phyloP scores from a whole-genome alignment of 2,888 invertebrate genomes.

The Latrodectus elegans region DNA sequence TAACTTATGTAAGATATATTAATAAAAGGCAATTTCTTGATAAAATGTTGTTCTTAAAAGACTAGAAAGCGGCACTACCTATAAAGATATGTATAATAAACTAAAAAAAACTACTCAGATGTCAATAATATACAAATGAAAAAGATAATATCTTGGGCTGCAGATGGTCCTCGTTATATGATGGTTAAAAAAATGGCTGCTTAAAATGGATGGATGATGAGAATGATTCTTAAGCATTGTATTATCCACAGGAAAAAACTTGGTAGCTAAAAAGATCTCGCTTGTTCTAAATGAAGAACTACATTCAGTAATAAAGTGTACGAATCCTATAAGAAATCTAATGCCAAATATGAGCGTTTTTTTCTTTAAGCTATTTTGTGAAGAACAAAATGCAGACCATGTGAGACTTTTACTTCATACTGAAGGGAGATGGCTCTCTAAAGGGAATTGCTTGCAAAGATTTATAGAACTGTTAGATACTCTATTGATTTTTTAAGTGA shows the following conservation, averaged over 20 bases:
- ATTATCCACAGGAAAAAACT: conserved; percentile 63
- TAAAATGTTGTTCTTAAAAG: conserved; percentile 49
- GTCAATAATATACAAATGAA: conserved; percentile 13
- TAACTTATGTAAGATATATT: conserved; percentile 15
- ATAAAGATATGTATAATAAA: conserved; percentile 16
- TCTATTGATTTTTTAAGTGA: conserved; percentile 4
- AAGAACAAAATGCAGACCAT: conserved; percentile 59
- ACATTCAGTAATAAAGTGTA: conserved; percentile 42
- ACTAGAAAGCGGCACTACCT: conserved; percentile 30
- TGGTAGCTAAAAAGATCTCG: conserved; percentile 19
- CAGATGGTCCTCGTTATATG: conserved; percentile 24
- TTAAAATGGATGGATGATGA: conserved; percentile 59
- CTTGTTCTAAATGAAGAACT: conserved; percentile 24
- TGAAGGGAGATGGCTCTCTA: conserved; percentile 68
- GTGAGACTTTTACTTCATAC: conserved; percentile 64
- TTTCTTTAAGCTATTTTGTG: conserved; percentile 10
- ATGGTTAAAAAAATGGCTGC: conserved; percentile 48
- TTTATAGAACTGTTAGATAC: conserved; percentile 66
- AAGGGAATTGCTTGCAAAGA: conserved; percentile 67
- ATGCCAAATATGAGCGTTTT: conserved; percentile 59
- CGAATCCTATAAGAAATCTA: conserved; percentile 60
- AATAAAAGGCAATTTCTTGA: conserved; percentile 15
- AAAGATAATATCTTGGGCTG: conserved; percentile 16
- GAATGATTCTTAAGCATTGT: conserved; percentile 62
- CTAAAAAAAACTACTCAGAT: conserved; percentile 22